Base-by-base conservation (phyloP, 1,140 invertebrate species). In the Drosophila seguyi region DNA sequence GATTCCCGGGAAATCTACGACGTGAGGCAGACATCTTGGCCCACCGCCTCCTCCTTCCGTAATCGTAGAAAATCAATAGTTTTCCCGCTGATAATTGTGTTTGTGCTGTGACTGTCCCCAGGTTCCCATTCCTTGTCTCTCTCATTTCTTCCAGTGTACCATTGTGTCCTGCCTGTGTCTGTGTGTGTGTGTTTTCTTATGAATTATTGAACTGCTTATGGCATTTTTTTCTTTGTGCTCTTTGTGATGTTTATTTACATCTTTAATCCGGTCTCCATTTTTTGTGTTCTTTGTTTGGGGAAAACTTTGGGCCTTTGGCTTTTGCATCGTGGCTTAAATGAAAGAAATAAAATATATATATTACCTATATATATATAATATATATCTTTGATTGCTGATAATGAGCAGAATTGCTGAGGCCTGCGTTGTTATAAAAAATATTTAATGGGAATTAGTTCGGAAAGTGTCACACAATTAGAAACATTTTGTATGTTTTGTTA, bases 61-160 rank as follows among this genome's bases (percentile, higher is more conserved):
- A 79, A 71, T 67, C 63, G 73, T 45, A 83, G 75, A 88, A 86
- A 86, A 86, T 86, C 83, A 88, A 86, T 86, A 86, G 50, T 86
- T 86, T 69, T 59, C 59, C 78, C 75, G 50, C 41, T 67, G 69
- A 63, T 72, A 47, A 58, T 81, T 73, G 66, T 74, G 47, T 50
- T 67, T 76, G 74, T 76, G 34, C 66, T 29, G 52, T 71, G 69
- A 42, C 38, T 67, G 66, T 57, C 65, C 36, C 20, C 27, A 14
- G 39, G 27, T 31, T 18, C 7, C 20, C 34, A 11, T 6, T 34
- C 41, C 11, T 20, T 2, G 14, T 18, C 18, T 16, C 41, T 22
- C 31, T 6, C 11, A 11, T 67, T 69, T 69, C n/a, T 29, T 16
- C 8, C 42, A 18, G 68, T 71, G 68, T 39, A 48, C 27, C 47